Base-by-base conservation (phyloP, 2,888 invertebrate genomes). In the Synergus gifuensis region DNA sequence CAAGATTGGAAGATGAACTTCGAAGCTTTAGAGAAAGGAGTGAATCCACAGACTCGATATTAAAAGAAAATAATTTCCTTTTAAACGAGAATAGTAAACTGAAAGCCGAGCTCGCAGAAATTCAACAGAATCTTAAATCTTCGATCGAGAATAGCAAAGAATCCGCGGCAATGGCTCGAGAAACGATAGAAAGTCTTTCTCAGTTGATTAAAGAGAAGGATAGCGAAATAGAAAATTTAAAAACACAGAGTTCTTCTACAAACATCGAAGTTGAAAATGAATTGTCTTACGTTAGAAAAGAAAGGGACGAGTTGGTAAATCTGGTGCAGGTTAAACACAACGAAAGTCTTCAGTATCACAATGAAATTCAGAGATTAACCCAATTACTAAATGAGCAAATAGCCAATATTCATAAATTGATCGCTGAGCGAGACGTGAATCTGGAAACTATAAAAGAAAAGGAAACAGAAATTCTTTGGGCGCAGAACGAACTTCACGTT, bases 341-440 rank as follows among this genome's bases (percentile, higher is more conserved):
- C 81, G 98, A 98, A 93, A 97, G 95, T 89, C 92, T 97, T 44
- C 95, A 96, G 82, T 98, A 98, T 90, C 97, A 98, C 88, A 94
- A 93, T 46, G 98, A 98, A 93, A 96, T 98, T 80, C 97, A 98
- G 90, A 94, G 97, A 44, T 91, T 98, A 64, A 95, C 95, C 79
- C 94, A 94, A 80, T 77, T 92, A 1, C 73, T 93, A 18, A 85
- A 83, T 58, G 90, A 91, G n/a, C 91, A 92, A 80, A 76, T 85
- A 0, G n/a, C 80, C 2, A 86, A 84, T 62, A 81, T 88, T 60
- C 90, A 90, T 76, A 92, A 94, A 0, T 85, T 95, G 12, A 88
- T 93, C 8, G 83, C 87, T n/a, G 93, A 94, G 86, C 89, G 89
- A 40, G 94, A 95, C 16, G 81, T 84, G 18, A 82, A 85, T 76